phyloP scores from a whole-genome alignment of 2,888 invertebrate genomes.

The Ophraella communa region DNA sequence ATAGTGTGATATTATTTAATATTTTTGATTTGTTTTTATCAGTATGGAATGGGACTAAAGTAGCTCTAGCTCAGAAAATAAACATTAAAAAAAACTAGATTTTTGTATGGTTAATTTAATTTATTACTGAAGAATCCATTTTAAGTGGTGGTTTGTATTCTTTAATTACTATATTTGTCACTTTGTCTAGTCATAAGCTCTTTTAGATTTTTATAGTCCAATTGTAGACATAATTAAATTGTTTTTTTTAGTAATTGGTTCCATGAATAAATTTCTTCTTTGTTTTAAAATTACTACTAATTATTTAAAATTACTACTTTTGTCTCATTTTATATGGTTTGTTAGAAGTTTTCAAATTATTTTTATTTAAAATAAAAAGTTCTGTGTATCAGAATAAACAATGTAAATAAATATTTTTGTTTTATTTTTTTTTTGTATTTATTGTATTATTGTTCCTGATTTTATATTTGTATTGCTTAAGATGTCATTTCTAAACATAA shows the following conservation, averaged over 20 bases:
- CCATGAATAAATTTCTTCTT: no score
- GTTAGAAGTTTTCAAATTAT: slow-evolving; percentile 55
- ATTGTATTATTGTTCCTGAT: slow-evolving; percentile 60
- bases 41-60: slow-evolving; percentile 38
- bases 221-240: no score
- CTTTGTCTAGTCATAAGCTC: no score
- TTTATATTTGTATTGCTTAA: slow-evolving; percentile 47
- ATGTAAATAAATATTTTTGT: slow-evolving; percentile 54
- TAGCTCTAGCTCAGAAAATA: background rate
- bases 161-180: no score
- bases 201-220: no score
- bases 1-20: slow-evolving; percentile 63
- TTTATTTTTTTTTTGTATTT: slow-evolving; percentile 57
- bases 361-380: slow-evolving; percentile 52
- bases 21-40: slow-evolving; percentile 58
- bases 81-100: background rate
- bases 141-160: no score
- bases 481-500: slow-evolving; percentile 33
- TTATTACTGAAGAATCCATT: no score
- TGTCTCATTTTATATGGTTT: slow-evolving; percentile 38
- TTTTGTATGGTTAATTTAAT: background rate
- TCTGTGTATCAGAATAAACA: slow-evolving; percentile 48
- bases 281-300: no score
- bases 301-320: slow-evolving; percentile 7
- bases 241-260: no score